Evolutionary conservation across 2,888 invertebrate genomes (phyloP).

Genomic region (Sympetrum striolatum): DNA sequence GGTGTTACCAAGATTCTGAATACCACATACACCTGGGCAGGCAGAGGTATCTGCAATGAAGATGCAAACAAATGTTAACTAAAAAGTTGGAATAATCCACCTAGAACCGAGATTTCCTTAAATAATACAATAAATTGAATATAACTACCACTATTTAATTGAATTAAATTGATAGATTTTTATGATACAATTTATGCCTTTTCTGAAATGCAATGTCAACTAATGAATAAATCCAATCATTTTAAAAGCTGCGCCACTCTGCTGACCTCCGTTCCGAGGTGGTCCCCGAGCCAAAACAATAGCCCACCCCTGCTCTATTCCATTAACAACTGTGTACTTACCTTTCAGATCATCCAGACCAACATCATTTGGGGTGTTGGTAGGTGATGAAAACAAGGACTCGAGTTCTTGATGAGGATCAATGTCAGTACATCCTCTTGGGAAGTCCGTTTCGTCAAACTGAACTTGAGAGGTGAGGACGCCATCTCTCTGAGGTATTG

Average conservation of each 20-base stretch:
- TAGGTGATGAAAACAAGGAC: constrained; percentile 6
- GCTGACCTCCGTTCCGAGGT: too few species aligned
- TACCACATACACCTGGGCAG: constrained; percentile 64
- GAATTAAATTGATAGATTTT: too few species aligned
- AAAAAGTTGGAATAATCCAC: too few species aligned
- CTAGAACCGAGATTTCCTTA: too few species aligned
- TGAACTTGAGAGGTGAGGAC: neutral
- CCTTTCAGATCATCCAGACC: constrained; percentile 28
- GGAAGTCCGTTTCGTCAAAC: constrained; percentile 2
- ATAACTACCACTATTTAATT: too few species aligned
- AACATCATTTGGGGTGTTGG: neutral
- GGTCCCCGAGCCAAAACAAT: too few species aligned
- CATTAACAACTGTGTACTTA: neutral
- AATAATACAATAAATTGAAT: too few species aligned
- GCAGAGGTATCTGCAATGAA: constrained; percentile 52
- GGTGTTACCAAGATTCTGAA: constrained; percentile 65
- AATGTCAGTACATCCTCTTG: neutral
- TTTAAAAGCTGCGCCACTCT: too few species aligned
- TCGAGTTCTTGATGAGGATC: constrained; percentile 8
- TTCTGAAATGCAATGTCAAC: too few species aligned
- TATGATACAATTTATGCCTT: too few species aligned
- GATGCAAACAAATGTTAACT: neutral
- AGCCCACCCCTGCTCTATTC: too few species aligned
- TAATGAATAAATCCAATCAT: too few species aligned
- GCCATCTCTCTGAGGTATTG: constrained; percentile 9